Conservation (phyloP, 2,113 vertebrate genomes). For the Cyanistes caeruleus region DNA sequence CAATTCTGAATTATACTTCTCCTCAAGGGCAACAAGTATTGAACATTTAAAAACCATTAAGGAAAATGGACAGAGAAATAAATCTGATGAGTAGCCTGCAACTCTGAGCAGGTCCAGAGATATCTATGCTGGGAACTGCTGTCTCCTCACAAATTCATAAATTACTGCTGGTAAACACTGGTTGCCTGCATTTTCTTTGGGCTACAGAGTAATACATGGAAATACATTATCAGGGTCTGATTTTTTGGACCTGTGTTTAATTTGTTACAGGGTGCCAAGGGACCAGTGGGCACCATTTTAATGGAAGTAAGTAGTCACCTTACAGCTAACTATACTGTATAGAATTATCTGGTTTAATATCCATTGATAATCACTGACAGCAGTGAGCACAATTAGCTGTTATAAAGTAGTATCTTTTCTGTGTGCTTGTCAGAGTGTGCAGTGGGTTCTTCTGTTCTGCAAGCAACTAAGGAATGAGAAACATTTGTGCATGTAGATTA, state of each 20-base stretch:
- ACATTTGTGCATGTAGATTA: background rate
- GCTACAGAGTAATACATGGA: background rate
- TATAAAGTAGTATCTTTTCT: background rate
- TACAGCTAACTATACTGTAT: background rate
- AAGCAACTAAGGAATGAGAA: background rate
- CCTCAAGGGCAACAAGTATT: background rate
- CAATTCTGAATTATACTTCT: background rate
- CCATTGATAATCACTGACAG: background rate
- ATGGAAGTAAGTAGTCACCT: slow-evolving; percentile 77
- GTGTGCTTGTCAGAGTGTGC: background rate
- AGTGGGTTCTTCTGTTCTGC: background rate
- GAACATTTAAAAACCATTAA: background rate
- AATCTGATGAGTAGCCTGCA: background rate
- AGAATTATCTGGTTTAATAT: background rate
- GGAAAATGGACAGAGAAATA: background rate
- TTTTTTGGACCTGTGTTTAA: slow-evolving; percentile 11
- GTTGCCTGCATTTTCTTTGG: background rate
- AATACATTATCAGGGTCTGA: background rate
- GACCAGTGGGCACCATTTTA: slow-evolving; percentile 60
- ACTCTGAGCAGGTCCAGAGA: background rate
- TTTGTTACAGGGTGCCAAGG: slow-evolving; percentile 81
- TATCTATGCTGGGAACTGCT: background rate
- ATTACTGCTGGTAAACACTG: background rate
- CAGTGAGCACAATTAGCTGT: background rate
- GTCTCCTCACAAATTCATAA: background rate